Evolutionary conservation across 92 coral and sea anemone genomes (phyloP).

Genomic region (Meandrina meandrites): DNA sequence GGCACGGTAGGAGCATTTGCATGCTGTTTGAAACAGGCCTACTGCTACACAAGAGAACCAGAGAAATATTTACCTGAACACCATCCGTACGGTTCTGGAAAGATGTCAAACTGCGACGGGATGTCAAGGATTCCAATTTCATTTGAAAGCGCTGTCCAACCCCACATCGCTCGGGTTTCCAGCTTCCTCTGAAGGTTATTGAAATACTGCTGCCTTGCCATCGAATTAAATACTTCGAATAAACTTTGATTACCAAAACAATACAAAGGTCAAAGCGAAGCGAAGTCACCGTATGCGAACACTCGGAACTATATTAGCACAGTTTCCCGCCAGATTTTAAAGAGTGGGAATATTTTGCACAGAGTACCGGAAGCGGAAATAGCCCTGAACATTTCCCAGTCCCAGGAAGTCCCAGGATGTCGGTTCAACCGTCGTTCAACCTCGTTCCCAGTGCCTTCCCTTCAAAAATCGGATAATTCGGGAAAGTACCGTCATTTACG

Average conservation of each 20-base stretch:
- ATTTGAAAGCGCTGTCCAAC: conserved; percentile 43
- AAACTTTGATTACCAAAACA: conserved; percentile 16
- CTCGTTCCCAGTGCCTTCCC: too few relatives aligned
- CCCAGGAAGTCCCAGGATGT: too few relatives aligned
- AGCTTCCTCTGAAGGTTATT: conserved; percentile 36
- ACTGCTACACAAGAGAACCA: too few relatives aligned
- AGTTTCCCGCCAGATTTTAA: too few relatives aligned
- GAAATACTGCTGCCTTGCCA: conserved; percentile 25
- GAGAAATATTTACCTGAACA: conserved; percentile 38
- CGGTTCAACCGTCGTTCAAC: too few relatives aligned
- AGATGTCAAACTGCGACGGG: conserved; percentile 40
- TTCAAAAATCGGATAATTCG: too few relatives aligned
- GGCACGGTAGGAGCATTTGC: conserved; percentile 29
- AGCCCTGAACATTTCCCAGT: too few relatives aligned
- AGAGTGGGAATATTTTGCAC: too few relatives aligned
- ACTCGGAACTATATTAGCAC: conserved; percentile 24
- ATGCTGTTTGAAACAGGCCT: conserved; percentile 34
- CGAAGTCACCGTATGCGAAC: conserved; percentile 1
- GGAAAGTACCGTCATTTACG: too few relatives aligned
- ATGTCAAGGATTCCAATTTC: conserved; percentile 37
- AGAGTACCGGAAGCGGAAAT: too few relatives aligned
- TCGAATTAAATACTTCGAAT: not conserved
- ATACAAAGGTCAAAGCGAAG: not conserved
- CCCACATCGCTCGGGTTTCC: conserved; percentile 45
- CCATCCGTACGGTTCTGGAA: conserved; percentile 48